A percentile compares a stretch with the other conserved stretches of the same genome.
Evolutionary conservation across 2,888 invertebrate genomes (phyloP).

Genomic region (Hypomecis punctinalis): DNA sequence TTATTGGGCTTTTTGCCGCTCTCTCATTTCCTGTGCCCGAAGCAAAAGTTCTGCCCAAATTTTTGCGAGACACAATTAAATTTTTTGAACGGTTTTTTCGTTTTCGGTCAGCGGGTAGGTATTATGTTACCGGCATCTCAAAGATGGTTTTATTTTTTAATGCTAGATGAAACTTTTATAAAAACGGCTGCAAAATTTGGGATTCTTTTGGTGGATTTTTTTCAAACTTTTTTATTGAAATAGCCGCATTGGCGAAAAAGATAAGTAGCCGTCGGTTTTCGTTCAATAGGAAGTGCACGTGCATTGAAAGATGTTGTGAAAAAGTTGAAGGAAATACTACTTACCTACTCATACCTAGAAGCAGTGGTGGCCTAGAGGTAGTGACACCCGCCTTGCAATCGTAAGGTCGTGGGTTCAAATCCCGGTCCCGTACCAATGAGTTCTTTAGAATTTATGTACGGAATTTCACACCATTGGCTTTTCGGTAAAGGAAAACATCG

Average conservation of each 20-base stretch:
- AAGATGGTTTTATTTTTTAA: slow-evolving; percentile 60
- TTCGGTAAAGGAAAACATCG: too few relatives aligned
- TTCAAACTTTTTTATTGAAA: slow-evolving; percentile 46
- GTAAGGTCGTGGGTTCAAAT: too few relatives aligned
- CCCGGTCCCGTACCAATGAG: too few relatives aligned
- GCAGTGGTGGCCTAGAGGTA: too few relatives aligned
- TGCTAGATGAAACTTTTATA: slow-evolving; percentile 59
- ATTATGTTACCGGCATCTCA: slow-evolving; percentile 70
- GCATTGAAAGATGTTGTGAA: slow-evolving; percentile 24
- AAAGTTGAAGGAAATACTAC: too few relatives aligned
- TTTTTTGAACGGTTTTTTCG: slow-evolving; percentile 66
- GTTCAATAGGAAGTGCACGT: slow-evolving; percentile 48
- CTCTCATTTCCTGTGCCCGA: slow-evolving; percentile 78
- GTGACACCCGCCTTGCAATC: too few relatives aligned
- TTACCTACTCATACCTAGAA: too few relatives aligned
- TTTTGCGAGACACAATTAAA: slow-evolving; percentile 77
- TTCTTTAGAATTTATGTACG: too few relatives aligned
- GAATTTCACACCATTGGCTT: too few relatives aligned
- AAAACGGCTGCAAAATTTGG: slow-evolving; percentile 46
- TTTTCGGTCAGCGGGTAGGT: slow-evolving; percentile 76
- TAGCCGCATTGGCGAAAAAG: slow-evolving; percentile 54
- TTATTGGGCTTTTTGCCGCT: slow-evolving; percentile 75
- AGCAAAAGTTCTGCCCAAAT: slow-evolving; percentile 69
- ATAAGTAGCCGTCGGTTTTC: slow-evolving; percentile 59
- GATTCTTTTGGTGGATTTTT: slow-evolving; percentile 56